phyloP scores from a whole-genome alignment of 2,888 invertebrate species.

The Gasteruption jaculator region DNA sequence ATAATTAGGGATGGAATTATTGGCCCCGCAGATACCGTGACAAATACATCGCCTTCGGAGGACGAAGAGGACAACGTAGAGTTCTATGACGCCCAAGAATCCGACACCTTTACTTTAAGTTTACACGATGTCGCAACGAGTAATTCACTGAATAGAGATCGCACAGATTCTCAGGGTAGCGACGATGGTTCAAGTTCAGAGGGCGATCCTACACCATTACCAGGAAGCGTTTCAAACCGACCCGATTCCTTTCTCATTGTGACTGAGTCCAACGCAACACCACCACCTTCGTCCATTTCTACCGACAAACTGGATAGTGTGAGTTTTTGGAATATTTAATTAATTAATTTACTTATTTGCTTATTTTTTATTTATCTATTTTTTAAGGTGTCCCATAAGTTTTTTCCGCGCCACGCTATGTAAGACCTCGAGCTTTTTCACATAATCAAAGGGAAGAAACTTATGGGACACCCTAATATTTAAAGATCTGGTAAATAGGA shows the following conservation, averaged over 20 bases:
- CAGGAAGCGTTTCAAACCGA: constrained; percentile 34
- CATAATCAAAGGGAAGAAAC: no score
- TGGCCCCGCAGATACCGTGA: constrained; percentile 43
- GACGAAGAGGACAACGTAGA: constrained; percentile 59
- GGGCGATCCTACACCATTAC: constrained; percentile 43
- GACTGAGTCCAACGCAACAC: constrained; percentile 35
- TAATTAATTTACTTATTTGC: no score
- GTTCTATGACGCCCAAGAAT: constrained; percentile 61
- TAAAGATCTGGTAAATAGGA: no score
- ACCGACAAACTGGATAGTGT: constrained; percentile 36
- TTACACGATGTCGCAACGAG: constrained; percentile 34
- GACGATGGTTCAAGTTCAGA: constrained; percentile 51
- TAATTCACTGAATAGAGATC: constrained; percentile 40
- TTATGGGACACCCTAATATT: no score
- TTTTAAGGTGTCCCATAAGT: no score
- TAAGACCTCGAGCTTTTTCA: no score
- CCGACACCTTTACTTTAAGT: constrained; percentile 45
- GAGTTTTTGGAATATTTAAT: constrained; percentile 23
- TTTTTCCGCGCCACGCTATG: no score
- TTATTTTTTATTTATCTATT: no score
- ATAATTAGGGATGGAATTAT: no score
- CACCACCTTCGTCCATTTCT: constrained; percentile 26
- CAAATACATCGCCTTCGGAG: constrained; percentile 54
- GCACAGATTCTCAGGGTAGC: constrained; percentile 47
- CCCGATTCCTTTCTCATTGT: constrained; percentile 39